Base-by-base conservation (phyloP, 2,888 invertebrate genomes). In the Apamea crenata region DNA sequence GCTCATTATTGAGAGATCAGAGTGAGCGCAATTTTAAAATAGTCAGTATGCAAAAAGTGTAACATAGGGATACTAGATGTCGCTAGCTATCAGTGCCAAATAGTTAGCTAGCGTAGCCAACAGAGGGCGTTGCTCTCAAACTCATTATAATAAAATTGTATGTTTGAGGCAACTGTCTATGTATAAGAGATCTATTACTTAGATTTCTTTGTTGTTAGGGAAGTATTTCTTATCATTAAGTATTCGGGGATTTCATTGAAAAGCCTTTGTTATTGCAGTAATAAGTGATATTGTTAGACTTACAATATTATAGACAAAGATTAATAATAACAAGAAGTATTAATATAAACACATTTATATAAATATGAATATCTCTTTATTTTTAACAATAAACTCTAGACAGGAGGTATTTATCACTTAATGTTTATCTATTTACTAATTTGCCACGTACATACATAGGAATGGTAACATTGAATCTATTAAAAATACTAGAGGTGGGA, bases 341-440 rank as follows among this genome's bases (percentile, higher is more conserved):
- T 80, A 89, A 90, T 87, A 44, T 80, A 92, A 93, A 93, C 88
- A 91, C 89, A 66, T 82, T 84, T 84, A 89, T 90, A 87, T 94
- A 93, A 95, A 96, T 96, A 95, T 96, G 95, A 95, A 96, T 96
- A 95, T 96, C 93, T 96, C 95, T 96, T 96, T 96, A 96, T 95
- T 95, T 92, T 91, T 94, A 96, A 96, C 96, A 96, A 95, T 96
- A 95, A 95, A 94, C 94, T 96, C 95, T 96, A 96, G 95, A 96
- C 95, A 96, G 95, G 94, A 95, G 94, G 95, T 96, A 95, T 94
- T 94, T 94, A 94, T 95, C 93, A 94, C 94, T 94, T 94, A 94
- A 77, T 89, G 90, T 84, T 90, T 91, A 90, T 90, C 90, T 93
- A 94, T 89, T 88, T 84, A 88, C 91, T 93, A 91, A 86, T 93